These are phyloP conservation scores for Tenthredo amoena DNA, from an alignment of 2,888 invertebrate genomes.

Conservation along the genomic window DNA sequence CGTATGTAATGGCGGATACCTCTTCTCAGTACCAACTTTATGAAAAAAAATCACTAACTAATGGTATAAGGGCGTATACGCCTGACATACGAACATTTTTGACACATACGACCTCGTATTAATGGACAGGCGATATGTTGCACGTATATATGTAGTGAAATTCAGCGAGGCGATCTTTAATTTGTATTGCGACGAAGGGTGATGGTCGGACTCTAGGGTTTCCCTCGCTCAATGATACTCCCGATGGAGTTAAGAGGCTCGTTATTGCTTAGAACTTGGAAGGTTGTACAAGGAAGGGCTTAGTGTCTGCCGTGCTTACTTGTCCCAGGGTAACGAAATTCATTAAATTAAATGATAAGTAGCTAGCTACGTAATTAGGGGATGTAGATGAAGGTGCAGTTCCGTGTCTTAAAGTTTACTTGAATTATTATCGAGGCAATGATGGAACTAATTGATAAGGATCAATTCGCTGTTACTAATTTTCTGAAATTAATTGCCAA, in stretches of 20 bases:
- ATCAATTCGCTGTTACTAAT: neutral
- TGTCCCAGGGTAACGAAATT: conserved; percentile 25
- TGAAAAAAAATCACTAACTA: too few relatives aligned
- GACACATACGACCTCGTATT: too few relatives aligned
- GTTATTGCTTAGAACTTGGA: conserved; percentile 55
- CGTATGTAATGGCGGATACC: too few relatives aligned
- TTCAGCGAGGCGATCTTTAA: conserved; percentile 52
- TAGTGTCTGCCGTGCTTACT: neutral
- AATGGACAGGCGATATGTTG: too few relatives aligned
- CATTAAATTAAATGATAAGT: conserved; percentile 34
- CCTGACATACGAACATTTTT: too few relatives aligned
- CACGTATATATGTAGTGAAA: conserved; percentile 20
- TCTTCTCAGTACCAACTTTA: too few relatives aligned
- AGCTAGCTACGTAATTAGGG: conserved; percentile 12
- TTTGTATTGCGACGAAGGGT: conserved; percentile 53
- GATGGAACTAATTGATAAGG: neutral
- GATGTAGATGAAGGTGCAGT: neutral
- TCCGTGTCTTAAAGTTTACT: neutral
- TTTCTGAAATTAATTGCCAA: neutral
- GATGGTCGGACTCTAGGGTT: conserved; percentile 52
- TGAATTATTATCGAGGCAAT: neutral
- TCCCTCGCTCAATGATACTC: conserved; percentile 52
- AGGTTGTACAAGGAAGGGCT: conserved; percentile 45
- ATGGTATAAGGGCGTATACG: too few relatives aligned
- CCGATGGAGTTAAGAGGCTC: conserved; percentile 55